These are phyloP conservation scores for Bombus fervidus DNA, from an alignment of 1,140 invertebrate species.

Conservation along the genomic window DNA sequence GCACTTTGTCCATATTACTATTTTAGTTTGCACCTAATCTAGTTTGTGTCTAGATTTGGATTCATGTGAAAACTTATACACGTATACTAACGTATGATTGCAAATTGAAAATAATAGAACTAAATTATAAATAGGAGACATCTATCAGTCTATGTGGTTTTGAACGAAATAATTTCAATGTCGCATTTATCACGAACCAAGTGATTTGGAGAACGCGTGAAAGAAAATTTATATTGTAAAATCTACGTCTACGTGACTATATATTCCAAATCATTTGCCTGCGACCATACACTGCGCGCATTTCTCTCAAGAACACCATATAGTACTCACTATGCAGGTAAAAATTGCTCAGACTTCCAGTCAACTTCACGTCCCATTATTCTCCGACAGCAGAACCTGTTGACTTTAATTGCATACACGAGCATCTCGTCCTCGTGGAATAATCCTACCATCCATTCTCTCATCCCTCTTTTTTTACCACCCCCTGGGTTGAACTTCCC, in stretches of 20 bases:
- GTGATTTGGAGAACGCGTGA: no score
- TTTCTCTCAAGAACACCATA: neutral
- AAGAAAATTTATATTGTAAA: no score
- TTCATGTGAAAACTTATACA: no score
- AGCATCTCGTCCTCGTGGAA: conserved; percentile 30
- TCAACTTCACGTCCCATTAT: conserved; percentile 47
- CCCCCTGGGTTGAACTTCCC: conserved; percentile 14
- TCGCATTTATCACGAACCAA: no score
- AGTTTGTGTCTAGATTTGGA: no score
- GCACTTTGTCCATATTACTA: no score
- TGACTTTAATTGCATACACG: conserved; percentile 62
- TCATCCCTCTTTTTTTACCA: neutral
- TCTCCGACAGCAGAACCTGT: conserved; percentile 53
- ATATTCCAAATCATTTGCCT: no score
- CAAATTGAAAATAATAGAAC: neutral
- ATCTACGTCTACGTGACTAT: no score
- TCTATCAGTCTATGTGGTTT: no score
- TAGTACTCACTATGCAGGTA: neutral
- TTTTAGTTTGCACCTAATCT: no score
- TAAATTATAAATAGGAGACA: neutral
- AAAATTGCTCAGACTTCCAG: neutral
- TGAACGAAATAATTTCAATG: no score
- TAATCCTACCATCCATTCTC: conserved; percentile 36
- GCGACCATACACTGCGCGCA: neutral
- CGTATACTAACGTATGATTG: no score